A percentile compares a stretch with the other conserved stretches of the same genome.
Evolutionary conservation across 2,113 vertebrate species (phyloP).

Genomic region (Monarcha castaneiventris): DNA sequence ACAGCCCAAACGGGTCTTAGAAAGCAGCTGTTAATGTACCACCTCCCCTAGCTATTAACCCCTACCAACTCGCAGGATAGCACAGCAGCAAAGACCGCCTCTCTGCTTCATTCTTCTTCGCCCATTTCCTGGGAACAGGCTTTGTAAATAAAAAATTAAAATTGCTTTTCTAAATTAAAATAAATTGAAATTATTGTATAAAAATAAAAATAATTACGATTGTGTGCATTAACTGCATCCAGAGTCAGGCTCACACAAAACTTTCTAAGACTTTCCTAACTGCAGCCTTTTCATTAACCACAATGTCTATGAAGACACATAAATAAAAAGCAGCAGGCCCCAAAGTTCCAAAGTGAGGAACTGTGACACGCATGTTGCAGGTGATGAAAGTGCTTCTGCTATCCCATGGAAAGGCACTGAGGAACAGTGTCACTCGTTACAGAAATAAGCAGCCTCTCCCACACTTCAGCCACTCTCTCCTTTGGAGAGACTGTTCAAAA

Average conservation of each 20-base stretch:
- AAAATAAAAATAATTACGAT: neutral
- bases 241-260: neutral
- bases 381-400: neutral
- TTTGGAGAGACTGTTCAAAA: neutral
- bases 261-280: neutral
- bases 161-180: neutral
- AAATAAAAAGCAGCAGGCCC: neutral
- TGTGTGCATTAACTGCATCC: neutral
- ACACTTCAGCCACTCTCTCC: neutral
- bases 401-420: neutral
- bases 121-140: neutral
- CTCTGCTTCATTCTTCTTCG: neutral
- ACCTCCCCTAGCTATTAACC: neutral
- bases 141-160: neutral
- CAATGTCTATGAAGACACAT: neutral
- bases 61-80: neutral
- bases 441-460: neutral
- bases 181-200: neutral
- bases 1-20: neutral
- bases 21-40: neutral
- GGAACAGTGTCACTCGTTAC: neutral
- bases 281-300: neutral
- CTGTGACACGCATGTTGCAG: neutral
- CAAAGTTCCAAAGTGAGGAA: neutral
- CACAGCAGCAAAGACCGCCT: neutral